Evolutionary conservation across 2,888 invertebrate species (phyloP).

Genomic region (Apotomis capreana): DNA sequence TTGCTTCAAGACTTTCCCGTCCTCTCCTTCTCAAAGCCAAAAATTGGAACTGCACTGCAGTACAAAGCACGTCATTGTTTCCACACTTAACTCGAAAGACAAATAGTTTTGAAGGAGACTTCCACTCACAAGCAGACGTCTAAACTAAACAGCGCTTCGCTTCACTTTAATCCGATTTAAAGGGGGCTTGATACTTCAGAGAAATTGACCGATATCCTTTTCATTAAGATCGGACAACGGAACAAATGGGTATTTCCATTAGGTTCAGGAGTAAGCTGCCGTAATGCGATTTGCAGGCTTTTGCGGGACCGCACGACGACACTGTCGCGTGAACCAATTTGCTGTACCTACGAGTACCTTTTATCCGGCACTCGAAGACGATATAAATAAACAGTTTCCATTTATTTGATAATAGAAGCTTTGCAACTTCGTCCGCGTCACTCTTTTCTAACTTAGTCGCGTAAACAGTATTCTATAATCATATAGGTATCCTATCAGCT

Average conservation of each 20-base stretch:
- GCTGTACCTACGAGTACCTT: slow-evolving; percentile 36
- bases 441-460: too few relatives aligned
- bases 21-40: slow-evolving; percentile 8
- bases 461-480: too few relatives aligned
- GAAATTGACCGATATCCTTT: slow-evolving; percentile 51
- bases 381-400: not conserved
- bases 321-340: slow-evolving; percentile 46
- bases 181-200: slow-evolving; percentile 48
- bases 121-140: slow-evolving; percentile 21
- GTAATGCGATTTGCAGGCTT: slow-evolving; percentile 49
- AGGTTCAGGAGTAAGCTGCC: slow-evolving; percentile 45
- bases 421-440: not conserved
- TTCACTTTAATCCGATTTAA: slow-evolving; percentile 44
- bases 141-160: slow-evolving; percentile 26
- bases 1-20: not conserved
- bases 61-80: slow-evolving; percentile 32
- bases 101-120: slow-evolving; percentile 37
- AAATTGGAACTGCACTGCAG: slow-evolving; percentile 15
- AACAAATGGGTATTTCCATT: slow-evolving; percentile 56
- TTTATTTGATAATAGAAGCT: not conserved
- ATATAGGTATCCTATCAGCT: too few relatives aligned
- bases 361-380: slow-evolving; percentile 37
- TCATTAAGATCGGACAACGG: slow-evolving; percentile 52
- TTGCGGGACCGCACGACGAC: slow-evolving; percentile 44
- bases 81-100: slow-evolving; percentile 29